Percentiles rank a stretch among this genome's conserved stretches.
Conservation (phyloP, 2,113 vertebrate genomes). For the Peromyscus maniculatus region DNA sequence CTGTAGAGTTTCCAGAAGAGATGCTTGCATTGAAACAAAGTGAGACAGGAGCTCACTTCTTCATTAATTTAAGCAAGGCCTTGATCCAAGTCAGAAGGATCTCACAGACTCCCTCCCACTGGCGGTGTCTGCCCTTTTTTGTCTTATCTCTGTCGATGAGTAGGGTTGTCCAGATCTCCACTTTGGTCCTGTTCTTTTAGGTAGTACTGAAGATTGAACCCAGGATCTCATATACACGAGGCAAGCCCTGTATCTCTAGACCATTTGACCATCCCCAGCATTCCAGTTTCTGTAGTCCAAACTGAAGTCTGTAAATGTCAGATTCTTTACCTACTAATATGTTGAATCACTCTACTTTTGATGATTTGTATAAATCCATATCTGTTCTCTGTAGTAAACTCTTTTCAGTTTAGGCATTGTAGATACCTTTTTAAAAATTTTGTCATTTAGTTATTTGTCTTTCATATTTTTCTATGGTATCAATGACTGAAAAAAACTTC, state of each 20-base stretch:
- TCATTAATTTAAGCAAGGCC: not conserved
- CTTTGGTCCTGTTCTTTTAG: not conserved
- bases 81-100: not conserved
- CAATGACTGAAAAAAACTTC: conserved; percentile 21
- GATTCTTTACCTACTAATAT: conserved; percentile 5
- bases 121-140: not conserved
- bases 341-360: not conserved
- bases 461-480: conserved; percentile 2
- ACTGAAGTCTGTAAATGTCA: conserved; percentile 5
- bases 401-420: not conserved
- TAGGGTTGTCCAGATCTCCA: not conserved
- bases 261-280: not conserved
- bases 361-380: conserved; percentile 33
- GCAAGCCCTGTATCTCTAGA: not conserved
- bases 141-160: not conserved
- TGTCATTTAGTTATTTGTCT: conserved; percentile 12
- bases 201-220: not conserved
- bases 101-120: not conserved
- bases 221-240: not conserved
- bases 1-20: not conserved
- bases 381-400: not conserved
- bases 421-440: not conserved
- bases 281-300: conserved; percentile 6
- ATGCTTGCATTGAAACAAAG: not conserved
- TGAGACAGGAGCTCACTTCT: not conserved